Conservation (phyloP, 2,888 invertebrate genomes). For the Tenthredo scrophulariae region DNA sequence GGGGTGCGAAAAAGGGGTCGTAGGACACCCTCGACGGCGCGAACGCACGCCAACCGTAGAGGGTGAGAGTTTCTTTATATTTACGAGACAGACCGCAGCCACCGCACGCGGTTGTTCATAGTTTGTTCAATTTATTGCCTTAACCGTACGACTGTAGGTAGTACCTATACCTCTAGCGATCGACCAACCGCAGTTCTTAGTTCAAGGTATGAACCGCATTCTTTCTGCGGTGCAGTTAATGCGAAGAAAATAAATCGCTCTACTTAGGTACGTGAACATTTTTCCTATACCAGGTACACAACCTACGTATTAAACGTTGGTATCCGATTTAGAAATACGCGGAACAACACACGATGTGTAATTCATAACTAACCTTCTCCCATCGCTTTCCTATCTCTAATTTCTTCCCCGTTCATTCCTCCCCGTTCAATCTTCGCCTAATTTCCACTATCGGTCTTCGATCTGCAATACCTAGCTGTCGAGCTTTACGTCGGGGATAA, state of each 20-base stretch:
- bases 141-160: background rate
- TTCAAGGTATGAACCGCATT: slow-evolving; percentile 26
- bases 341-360: background rate
- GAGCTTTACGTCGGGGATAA: background rate
- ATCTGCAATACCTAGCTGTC: slow-evolving; percentile 43
- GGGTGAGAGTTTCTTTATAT: slow-evolving; percentile 29
- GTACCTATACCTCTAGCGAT: background rate
- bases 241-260: slow-evolving; percentile 27
- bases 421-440: slow-evolving; percentile 40
- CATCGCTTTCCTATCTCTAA: slow-evolving; percentile 12
- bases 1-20: slow-evolving; percentile 13
- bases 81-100: slow-evolving; percentile 39
- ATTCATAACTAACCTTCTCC: slow-evolving; percentile 35
- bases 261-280: background rate
- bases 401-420: slow-evolving; percentile 13
- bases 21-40: slow-evolving; percentile 1
- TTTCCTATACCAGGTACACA: background rate
- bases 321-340: background rate
- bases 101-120: slow-evolving; percentile 46
- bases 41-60: slow-evolving; percentile 12
- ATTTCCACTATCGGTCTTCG: slow-evolving; percentile 47
- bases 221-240: background rate
- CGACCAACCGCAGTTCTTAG: slow-evolving; percentile 30
- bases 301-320: background rate
- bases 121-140: slow-evolving; percentile 45